Conservation (phyloP, 2,113 vertebrate species). For the Catagonus wagneri region DNA sequence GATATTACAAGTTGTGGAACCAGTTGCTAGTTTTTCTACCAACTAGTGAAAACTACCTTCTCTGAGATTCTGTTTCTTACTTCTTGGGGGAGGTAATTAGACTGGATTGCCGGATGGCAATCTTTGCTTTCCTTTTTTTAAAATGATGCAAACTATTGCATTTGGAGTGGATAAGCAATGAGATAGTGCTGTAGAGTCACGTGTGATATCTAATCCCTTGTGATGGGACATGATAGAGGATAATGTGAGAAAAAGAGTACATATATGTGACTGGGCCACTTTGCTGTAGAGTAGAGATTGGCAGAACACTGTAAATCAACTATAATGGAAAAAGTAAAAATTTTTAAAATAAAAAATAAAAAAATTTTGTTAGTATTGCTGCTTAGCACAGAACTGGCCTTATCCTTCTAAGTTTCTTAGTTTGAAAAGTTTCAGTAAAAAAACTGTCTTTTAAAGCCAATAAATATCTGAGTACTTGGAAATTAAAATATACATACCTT, state of each 20-base stretch:
- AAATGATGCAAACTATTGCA: no score
- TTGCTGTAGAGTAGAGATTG: no score
- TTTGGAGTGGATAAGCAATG: no score
- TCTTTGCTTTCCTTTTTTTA: background rate
- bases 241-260: no score
- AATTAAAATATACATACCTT: background rate
- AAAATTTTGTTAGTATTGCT: background rate
- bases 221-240: no score
- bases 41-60: background rate
- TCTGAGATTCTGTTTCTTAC: background rate
- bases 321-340: background rate
- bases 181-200: no score
- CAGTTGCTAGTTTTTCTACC: constrained; percentile 21
- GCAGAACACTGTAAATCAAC: no score
- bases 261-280: no score
- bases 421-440: background rate
- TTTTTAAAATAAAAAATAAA: background rate
- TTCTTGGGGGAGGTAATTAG: constrained; percentile 1
- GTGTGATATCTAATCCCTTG: no score
- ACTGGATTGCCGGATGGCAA: background rate
- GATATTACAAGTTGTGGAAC: background rate
- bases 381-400: background rate
- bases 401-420: background rate
- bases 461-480: background rate
- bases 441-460: background rate